These are phyloP conservation scores for Sphenodon punctatus DNA, from an alignment of 2,797 vertebrate species.

Conservation along the genomic window DNA sequence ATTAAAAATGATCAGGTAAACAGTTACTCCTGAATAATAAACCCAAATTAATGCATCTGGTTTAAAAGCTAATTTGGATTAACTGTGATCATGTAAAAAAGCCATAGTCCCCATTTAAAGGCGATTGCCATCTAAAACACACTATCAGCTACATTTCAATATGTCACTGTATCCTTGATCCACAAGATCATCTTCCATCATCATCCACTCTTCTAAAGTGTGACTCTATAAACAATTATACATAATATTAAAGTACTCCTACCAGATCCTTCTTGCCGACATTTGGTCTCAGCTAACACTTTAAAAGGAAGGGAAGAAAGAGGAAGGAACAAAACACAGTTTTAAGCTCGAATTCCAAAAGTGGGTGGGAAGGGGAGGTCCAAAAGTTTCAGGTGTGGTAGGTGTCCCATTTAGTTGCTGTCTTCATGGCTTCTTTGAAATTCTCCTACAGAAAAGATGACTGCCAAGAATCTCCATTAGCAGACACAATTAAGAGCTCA, in stretches of 20 bases:
- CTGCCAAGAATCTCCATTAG: conserved; percentile 43
- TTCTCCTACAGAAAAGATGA: conserved; percentile 49
- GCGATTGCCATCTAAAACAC: no score
- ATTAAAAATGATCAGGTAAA: no score
- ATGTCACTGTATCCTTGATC: background rate
- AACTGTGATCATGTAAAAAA: no score
- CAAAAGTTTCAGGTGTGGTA: conserved; percentile 14
- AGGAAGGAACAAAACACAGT: background rate
- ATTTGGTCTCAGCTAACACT: background rate
- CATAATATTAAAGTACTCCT: background rate
- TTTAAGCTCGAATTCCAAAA: no score
- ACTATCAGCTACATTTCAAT: background rate
- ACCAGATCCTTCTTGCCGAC: background rate
- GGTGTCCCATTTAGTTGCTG: conserved; percentile 59
- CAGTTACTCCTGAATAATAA: no score
- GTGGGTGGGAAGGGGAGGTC: background rate
- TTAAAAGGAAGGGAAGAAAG: background rate
- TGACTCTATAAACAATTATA: background rate
- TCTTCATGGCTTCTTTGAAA: conserved; percentile 70
- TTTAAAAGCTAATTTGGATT: no score
- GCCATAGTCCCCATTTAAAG: no score
- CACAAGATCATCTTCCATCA: background rate
- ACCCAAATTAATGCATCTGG: no score
- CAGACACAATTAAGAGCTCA: background rate
- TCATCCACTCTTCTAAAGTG: background rate